Evolutionary conservation across 2,888 invertebrate species (phyloP).

Genomic region (Orchesella flavescens): DNA sequence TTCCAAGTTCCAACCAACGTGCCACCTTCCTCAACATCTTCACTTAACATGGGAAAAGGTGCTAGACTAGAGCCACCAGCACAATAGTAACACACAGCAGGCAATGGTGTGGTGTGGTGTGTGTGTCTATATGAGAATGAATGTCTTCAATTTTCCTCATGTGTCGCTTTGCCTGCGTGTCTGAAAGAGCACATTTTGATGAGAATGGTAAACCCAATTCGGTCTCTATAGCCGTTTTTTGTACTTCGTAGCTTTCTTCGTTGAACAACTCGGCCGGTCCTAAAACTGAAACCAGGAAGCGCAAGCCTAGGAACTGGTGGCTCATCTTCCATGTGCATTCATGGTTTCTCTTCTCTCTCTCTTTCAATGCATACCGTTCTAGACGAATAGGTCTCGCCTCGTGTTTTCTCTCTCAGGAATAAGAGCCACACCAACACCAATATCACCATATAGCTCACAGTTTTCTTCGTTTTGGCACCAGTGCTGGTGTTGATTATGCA

Average conservation of each 20-base stretch:
- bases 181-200: constrained; percentile 4
- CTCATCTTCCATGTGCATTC: too few relatives aligned
- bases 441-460: too few relatives aligned
- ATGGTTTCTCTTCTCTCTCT: too few relatives aligned
- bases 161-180: background rate
- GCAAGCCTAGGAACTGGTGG: constrained; percentile 9
- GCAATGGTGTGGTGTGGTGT: too few relatives aligned
- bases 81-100: background rate
- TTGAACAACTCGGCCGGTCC: background rate
- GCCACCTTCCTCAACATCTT: constrained; percentile 15
- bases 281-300: constrained; percentile 12
- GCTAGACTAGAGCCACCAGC: background rate
- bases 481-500: too few relatives aligned
- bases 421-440: too few relatives aligned
- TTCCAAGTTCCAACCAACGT: background rate
- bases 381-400: too few relatives aligned
- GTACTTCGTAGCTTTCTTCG: background rate
- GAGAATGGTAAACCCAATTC: background rate
- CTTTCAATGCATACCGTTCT: too few relatives aligned
- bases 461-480: too few relatives aligned
- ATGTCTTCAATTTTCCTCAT: background rate
- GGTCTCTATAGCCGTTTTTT: too few relatives aligned
- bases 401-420: too few relatives aligned
- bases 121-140: too few relatives aligned
- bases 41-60: background rate